Evolutionary conservation across 1,140 invertebrate species (phyloP), one percentile per base, ranked within the genome.

Genomic region (Eupristina koningsbergeri): DNA sequence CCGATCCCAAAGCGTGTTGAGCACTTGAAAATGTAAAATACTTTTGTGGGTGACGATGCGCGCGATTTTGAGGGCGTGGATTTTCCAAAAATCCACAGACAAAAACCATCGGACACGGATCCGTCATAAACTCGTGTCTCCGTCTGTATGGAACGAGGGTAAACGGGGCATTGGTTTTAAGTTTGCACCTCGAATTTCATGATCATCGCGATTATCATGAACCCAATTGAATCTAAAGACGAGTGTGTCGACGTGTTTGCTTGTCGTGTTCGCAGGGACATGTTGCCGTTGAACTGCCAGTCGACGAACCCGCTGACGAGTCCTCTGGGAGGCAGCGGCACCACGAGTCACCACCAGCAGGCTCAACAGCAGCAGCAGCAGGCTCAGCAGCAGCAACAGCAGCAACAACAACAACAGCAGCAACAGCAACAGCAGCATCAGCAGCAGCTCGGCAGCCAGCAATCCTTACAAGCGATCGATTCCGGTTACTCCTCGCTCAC

Each of bases 401-500:
- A 83, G 50, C 82, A 84, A 26, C 83, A 84, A 53, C 83, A 80
- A 19, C 76, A 80, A 47, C 77, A 67, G 1, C 78, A 74, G 36
- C 77, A 80, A 6, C 83, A 80, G 19, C 82, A 84, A n/a, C 76
- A 77, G 19, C 82, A 71, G 22, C 67, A 79, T 31, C 58, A 80
- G 78, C 26, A 86, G 63, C 67, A 87, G 79, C 13, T 75, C 6
- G 45, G 41, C 39, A 6, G 34, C 39, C 91, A 91, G n/a, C 61
- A 79, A 26, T 88, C 89, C 13, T 41, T 92, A 17, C 89, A 89
- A 45, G 86, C 89, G 13, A 90, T 91, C 84, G 85, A 91, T 2
- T 90, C 91, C 53, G 86, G 86, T 26, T 84, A 87, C 67, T 87
- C 87, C 1, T 90, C 91, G 58, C 90, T 92, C 87, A 90, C 90